Percentiles rank a stretch among this genome's conserved stretches.
Conservation (phyloP, 2,113 vertebrate genomes). For the Embiotoca jacksoni region DNA sequence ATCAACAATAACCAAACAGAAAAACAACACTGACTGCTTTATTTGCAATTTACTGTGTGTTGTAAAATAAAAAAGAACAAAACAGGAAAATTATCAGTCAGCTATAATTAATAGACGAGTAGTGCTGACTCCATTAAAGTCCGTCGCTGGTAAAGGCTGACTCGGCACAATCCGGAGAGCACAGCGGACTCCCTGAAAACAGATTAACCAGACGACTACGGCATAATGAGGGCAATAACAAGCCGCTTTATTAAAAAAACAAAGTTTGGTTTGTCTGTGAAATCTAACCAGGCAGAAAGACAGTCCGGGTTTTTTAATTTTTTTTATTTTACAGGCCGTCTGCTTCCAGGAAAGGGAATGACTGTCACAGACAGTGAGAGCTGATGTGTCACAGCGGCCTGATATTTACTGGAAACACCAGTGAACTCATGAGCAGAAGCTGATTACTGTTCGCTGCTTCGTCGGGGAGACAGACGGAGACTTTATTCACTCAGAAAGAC, state of each 20-base stretch:
- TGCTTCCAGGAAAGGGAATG: conserved; percentile 70
- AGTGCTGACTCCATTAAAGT: conserved; percentile 72
- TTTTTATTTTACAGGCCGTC: conserved; percentile 8
- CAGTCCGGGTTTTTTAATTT: background rate
- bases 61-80: conserved; percentile 53
- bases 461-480: background rate
- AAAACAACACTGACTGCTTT: conserved; percentile 20
- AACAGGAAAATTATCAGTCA: conserved; percentile 63
- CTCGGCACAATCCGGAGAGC: conserved; percentile 36
- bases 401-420: conserved; percentile 66
- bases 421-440: conserved; percentile 34
- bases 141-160: conserved; percentile 51
- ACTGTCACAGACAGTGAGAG: conserved; percentile 31
- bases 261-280: conserved; percentile 47
- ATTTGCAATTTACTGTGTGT: conserved; percentile 35
- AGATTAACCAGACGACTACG: conserved; percentile 56
- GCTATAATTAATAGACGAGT: conserved; percentile 69
- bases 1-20: conserved; percentile 14
- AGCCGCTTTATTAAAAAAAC: conserved; percentile 51
- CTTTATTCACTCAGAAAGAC: no score
- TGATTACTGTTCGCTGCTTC: background rate
- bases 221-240: conserved; percentile 63
- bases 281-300: conserved; percentile 26
- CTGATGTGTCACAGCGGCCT: conserved; percentile 50
- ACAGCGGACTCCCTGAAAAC: conserved; percentile 55